A percentile compares a stretch with the other conserved stretches of the same genome.
These are phyloP conservation scores for Chelmon rostratus DNA, from an alignment of 2,797 vertebrate species.

Conservation along the genomic window DNA sequence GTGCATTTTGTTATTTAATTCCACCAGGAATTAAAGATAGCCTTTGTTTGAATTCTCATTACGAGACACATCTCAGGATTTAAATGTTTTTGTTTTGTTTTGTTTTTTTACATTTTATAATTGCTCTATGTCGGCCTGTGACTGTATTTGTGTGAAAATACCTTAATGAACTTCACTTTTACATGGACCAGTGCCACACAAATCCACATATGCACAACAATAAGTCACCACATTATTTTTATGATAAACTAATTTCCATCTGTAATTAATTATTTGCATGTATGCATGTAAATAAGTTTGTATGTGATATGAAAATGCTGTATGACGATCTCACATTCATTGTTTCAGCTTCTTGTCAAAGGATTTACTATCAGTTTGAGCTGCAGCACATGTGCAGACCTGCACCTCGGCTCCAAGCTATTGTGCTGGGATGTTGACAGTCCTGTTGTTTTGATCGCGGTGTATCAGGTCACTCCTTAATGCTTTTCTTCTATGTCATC, in stretches of 20 bases:
- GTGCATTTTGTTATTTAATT: background rate
- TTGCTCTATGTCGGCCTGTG: background rate
- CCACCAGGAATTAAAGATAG: background rate
- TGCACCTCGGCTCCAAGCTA: background rate
- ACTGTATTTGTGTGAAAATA: background rate
- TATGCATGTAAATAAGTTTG: too few species aligned
- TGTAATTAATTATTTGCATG: too few species aligned
- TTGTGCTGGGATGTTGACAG: background rate
- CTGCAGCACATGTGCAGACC: background rate
- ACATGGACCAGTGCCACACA: too few species aligned
- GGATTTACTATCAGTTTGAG: background rate
- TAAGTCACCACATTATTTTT: too few species aligned
- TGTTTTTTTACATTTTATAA: too few species aligned
- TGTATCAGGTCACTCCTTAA: constrained; percentile 6
- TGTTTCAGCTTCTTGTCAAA: too few species aligned
- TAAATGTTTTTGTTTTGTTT: background rate
- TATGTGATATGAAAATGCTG: too few species aligned
- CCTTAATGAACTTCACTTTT: background rate
- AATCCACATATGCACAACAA: too few species aligned
- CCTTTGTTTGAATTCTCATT: too few species aligned
- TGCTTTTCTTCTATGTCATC: background rate
- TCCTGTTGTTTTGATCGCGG: constrained; percentile 31
- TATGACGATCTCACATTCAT: too few species aligned
- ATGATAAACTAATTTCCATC: too few species aligned
- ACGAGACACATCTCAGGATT: background rate